Conservation (phyloP, 2,113 vertebrate genomes). For the Hiodon tergisus region DNA sequence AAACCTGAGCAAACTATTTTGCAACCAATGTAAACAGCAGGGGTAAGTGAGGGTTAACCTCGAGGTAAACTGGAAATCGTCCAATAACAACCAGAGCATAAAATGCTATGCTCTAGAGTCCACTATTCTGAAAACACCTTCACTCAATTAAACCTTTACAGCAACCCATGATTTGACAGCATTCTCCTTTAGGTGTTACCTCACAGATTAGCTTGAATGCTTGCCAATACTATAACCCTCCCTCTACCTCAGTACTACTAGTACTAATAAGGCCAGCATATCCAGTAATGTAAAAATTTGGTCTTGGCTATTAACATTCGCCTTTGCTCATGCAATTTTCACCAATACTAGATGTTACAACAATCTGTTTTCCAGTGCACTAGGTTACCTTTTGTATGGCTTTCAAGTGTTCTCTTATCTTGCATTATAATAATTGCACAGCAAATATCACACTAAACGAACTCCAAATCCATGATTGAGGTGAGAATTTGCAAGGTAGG, state of each 20-base stretch:
- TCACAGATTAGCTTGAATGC: neutral
- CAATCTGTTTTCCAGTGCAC: neutral
- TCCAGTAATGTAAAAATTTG: neutral
- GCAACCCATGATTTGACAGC: neutral
- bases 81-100: neutral
- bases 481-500: too few relatives aligned
- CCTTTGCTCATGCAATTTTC: neutral
- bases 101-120: neutral
- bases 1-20: neutral
- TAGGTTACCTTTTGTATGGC: too few relatives aligned
- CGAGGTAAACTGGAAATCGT: neutral
- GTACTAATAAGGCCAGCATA: conserved; percentile 2
- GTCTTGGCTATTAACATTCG: neutral
- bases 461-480: neutral
- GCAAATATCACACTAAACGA: neutral
- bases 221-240: neutral
- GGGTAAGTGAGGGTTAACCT: neutral
- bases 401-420: too few relatives aligned
- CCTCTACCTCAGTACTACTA: neutral
- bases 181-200: neutral
- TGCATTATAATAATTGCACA: neutral
- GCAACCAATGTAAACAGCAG: neutral
- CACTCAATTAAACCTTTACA: neutral
- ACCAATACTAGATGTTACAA: neutral
- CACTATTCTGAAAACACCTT: neutral